phyloP scores from a whole-genome alignment of 2,113 vertebrate genomes.

The Megalops atlanticus region DNA sequence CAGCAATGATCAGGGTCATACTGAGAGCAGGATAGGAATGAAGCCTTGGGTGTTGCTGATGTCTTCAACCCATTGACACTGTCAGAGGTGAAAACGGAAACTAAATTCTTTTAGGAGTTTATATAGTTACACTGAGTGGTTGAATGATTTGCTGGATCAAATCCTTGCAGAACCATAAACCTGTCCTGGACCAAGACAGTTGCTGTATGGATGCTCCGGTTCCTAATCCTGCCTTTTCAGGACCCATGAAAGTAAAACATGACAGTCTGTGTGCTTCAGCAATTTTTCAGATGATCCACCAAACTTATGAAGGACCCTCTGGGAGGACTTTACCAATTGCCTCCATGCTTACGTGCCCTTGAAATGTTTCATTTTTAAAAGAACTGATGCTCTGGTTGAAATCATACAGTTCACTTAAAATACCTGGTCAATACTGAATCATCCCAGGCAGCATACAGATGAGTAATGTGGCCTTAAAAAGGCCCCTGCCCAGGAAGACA shows the following conservation, averaged over 20 bases:
- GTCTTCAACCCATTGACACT: neutral
- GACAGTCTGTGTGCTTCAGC: too few relatives aligned
- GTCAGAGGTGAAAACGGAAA: neutral
- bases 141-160: too few relatives aligned
- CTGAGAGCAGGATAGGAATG: neutral
- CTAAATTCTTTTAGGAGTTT: neutral
- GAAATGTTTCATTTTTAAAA: neutral
- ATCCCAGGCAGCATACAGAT: neutral
- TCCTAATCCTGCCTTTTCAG: too few relatives aligned
- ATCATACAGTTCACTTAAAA: neutral
- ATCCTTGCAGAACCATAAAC: too few relatives aligned
- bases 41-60: neutral
- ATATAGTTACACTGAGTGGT: neutral
- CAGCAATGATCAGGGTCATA: too few relatives aligned
- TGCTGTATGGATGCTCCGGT: too few relatives aligned
- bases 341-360: neutral
- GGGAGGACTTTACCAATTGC: too few relatives aligned
- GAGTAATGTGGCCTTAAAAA: neutral
- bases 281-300: too few relatives aligned
- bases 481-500: neutral
- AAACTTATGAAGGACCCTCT: too few relatives aligned
- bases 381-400: neutral
- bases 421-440: neutral
- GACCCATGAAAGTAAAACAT: too few relatives aligned
- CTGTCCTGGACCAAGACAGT: too few relatives aligned